phyloP scores from a whole-genome alignment of 30 jellyfish, hydroid and myxozoan genomes.

The Aurelia aurita region DNA sequence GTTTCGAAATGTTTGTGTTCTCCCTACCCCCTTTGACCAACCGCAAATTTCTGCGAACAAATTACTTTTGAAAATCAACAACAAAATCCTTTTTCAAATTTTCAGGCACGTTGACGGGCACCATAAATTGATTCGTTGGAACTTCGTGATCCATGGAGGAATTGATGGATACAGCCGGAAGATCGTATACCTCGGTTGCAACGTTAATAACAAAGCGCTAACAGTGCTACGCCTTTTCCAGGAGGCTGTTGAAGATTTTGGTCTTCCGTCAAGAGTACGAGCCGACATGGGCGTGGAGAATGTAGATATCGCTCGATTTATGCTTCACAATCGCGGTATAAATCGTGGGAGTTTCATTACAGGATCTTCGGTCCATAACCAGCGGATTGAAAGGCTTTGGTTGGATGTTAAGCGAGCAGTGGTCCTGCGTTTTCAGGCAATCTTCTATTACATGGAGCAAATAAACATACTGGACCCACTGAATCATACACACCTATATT shows the following conservation, averaged over 20 bases:
- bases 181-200: constrained; percentile 10
- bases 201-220: constrained; percentile 5
- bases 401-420: neutral
- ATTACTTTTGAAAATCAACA: no score
- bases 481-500: neutral
- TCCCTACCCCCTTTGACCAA: no score
- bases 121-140: constrained; percentile 42
- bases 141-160: constrained; percentile 24
- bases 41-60: no score
- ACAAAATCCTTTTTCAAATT: no score
- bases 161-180: constrained; percentile 26
- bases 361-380: constrained; percentile 37
- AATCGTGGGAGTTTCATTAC: neutral
- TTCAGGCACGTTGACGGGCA: constrained; percentile 60
- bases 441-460: constrained; percentile 10
- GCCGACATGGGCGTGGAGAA: constrained; percentile 36
- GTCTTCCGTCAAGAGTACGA: constrained; percentile 24
- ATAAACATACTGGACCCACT: constrained; percentile 11
- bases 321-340: constrained; percentile 18
- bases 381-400: constrained; percentile 46
- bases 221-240: constrained; percentile 18
- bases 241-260: constrained; percentile 15
- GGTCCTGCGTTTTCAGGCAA: neutral
- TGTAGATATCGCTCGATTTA: constrained; percentile 13
- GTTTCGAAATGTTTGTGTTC: no score